Conservation (phyloP, 2,113 vertebrate genomes). For the Nothocercus nigrocapillus region DNA sequence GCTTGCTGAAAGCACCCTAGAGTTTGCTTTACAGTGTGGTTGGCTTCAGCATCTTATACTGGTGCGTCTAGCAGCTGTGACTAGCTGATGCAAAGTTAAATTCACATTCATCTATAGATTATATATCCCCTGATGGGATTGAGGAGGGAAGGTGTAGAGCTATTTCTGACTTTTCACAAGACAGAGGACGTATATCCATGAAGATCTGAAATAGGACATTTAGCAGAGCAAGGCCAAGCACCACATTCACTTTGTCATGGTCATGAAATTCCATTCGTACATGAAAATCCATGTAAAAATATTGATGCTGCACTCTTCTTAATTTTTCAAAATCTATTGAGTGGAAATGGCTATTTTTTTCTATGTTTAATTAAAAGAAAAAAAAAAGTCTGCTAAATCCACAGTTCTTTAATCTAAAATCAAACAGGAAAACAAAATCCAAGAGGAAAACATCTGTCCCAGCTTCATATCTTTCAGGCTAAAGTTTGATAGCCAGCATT, state of each 20-base stretch:
- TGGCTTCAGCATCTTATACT: not conserved
- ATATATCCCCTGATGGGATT: not conserved
- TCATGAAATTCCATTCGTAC: not conserved
- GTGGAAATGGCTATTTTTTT: not conserved
- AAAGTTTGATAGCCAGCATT: not conserved
- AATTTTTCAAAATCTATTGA: not conserved
- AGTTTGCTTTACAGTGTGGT: not conserved
- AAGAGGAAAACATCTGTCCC: not conserved
- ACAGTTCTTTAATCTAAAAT: not conserved
- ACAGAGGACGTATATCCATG: not conserved
- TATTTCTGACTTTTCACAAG: not conserved
- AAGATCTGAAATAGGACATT: not conserved
- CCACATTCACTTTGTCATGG: too few species aligned
- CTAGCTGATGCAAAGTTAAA: not conserved
- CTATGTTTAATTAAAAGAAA: not conserved
- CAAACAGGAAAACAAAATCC: not conserved
- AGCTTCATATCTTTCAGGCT: not conserved
- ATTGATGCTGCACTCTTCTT: not conserved
- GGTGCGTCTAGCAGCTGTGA: not conserved
- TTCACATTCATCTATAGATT: not conserved
- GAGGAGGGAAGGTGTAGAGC: rapidly evolving
- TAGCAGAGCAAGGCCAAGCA: not conserved
- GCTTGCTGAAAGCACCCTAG: not conserved
- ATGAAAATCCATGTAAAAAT: not conserved
- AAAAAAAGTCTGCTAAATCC: not conserved